Evolutionary conservation across 2,797 vertebrate genomes (phyloP).

Genomic region (Pseudocheirus occidentalis): DNA sequence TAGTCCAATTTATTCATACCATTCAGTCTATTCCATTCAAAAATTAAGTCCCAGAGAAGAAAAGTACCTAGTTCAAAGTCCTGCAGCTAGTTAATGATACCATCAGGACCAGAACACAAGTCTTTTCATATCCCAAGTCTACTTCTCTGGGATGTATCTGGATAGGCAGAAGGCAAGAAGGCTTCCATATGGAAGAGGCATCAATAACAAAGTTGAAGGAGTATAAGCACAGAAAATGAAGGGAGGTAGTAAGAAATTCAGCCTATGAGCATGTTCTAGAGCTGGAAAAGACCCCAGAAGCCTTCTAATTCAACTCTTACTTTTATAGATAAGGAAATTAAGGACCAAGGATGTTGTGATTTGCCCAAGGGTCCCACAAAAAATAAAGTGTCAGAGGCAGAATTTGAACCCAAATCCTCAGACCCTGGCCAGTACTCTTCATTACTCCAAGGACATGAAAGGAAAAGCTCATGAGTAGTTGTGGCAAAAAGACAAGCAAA

Average conservation of each 20-base stretch:
- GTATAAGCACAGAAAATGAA: not conserved
- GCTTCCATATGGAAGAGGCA: not conserved
- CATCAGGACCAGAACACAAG: not conserved
- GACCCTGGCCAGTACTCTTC: not conserved
- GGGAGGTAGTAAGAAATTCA: not conserved
- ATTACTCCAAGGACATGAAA: not conserved
- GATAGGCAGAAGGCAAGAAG: not conserved
- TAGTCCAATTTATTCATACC: not conserved
- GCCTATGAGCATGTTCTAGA: not conserved
- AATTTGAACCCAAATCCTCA: not conserved
- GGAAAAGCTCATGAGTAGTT: slow-evolving; percentile 7
- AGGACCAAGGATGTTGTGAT: not conserved
- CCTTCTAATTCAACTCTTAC: not conserved
- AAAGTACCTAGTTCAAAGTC: not conserved
- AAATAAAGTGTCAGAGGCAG: not conserved
- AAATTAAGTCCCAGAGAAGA: not conserved
- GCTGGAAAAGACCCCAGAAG: not conserved
- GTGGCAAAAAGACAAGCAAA: slow-evolving; percentile 10
- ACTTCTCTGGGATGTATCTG: not conserved
- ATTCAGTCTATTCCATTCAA: not conserved
- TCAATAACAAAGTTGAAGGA: not conserved
- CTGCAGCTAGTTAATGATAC: not conserved
- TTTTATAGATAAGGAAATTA: slow-evolving; percentile 28
- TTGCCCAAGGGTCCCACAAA: not conserved
- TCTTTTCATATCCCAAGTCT: not conserved